Evolutionary conservation across 2,888 invertebrate genomes (phyloP).

Genomic region (Latheticus oryzae): DNA sequence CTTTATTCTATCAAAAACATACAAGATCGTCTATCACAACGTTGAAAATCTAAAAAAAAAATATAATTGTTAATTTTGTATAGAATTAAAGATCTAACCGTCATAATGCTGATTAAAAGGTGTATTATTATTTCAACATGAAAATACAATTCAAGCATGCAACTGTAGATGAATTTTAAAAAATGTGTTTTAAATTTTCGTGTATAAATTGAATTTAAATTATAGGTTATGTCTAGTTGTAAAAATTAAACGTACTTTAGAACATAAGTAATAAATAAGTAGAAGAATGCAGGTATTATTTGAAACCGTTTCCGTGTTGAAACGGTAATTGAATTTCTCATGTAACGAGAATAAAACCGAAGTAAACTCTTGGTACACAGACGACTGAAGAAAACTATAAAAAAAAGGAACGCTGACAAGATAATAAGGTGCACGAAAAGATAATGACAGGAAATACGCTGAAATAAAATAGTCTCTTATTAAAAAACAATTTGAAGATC

Average conservation of each 20-base stretch:
- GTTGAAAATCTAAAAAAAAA: too few relatives aligned
- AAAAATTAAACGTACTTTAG: constrained; percentile 40
- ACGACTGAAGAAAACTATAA: constrained; percentile 9
- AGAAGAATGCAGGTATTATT: constrained; percentile 54
- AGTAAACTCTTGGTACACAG: constrained; percentile 21
- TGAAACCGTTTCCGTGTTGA: constrained; percentile 55
- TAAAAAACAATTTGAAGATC: constrained; percentile 50
- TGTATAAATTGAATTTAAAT: constrained; percentile 55
- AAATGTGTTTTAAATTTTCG: constrained; percentile 51
- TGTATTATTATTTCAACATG: too few relatives aligned
- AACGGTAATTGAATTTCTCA: constrained; percentile 43
- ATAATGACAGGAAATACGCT: constrained; percentile 43
- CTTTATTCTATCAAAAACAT: too few relatives aligned
- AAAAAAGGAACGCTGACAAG: constrained; percentile 38
- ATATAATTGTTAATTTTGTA: too few relatives aligned
- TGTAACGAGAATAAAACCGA: constrained; percentile 33
- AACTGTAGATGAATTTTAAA: constrained; percentile 46
- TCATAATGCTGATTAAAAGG: too few relatives aligned
- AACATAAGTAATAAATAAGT: constrained; percentile 49
- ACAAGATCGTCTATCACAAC: too few relatives aligned
- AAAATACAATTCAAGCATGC: constrained; percentile 39
- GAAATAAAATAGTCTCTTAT: constrained; percentile 46
- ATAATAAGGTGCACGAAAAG: constrained; percentile 40
- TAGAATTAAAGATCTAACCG: too few relatives aligned
- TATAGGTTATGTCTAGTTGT: constrained; percentile 44